A percentile compares a stretch with the other conserved stretches of the same genome.
Evolutionary conservation across 1,140 invertebrate species (phyloP).

Genomic region (Temnothorax curvispinosus): DNA sequence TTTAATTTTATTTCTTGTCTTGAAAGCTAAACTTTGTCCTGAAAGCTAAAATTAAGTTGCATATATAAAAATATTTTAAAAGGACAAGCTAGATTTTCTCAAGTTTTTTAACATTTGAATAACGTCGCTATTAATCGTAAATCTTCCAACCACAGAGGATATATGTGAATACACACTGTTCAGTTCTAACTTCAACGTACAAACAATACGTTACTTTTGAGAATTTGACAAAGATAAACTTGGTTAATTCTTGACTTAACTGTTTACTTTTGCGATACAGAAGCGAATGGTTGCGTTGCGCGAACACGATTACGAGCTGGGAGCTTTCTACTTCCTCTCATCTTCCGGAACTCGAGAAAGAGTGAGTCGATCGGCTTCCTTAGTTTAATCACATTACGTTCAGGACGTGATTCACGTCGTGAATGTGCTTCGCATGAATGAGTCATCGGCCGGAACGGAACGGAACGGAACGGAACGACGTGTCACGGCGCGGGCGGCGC

Average conservation of each 20-base stretch:
- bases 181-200: not conserved
- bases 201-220: not conserved
- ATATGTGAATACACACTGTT: not conserved
- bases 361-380: not conserved
- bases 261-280: not conserved
- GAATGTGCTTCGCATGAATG: constrained; percentile 11
- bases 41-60: not conserved
- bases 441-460: not conserved
- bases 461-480: not conserved
- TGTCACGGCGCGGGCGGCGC: not conserved
- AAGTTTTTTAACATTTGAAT: not conserved
- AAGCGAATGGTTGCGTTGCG: not conserved
- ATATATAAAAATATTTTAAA: not conserved
- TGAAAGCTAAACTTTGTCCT: not conserved
- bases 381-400: constrained; percentile 12
- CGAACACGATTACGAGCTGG: not conserved
- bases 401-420: constrained; percentile 8
- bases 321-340: not conserved
- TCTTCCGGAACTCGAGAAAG: not conserved
- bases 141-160: not conserved
- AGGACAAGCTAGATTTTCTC: not conserved
- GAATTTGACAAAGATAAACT: not conserved
- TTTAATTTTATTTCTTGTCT: not conserved
- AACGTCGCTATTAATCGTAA: not conserved
- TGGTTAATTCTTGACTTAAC: not conserved